phyloP scores from a whole-genome alignment of 92 coral and sea anemone genomes.

The Zoanthus sansibaricus region DNA sequence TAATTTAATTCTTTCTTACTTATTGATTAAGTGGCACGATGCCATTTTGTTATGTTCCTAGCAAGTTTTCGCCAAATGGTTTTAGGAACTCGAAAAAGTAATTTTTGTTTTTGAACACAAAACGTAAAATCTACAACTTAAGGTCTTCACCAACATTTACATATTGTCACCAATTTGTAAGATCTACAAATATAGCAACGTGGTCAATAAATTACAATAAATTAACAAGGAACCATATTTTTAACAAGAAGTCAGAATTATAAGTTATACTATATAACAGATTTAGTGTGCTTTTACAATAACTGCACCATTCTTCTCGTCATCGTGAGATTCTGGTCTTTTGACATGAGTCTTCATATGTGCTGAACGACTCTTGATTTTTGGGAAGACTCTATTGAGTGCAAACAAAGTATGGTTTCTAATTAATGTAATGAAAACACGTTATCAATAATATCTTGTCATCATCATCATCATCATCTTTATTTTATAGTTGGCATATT shows the following conservation, averaged over 20 bases:
- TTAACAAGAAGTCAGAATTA: not conserved
- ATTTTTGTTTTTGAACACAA: not conserved
- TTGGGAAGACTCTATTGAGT: slow-evolving; percentile 86
- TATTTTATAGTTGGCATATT: too few species aligned
- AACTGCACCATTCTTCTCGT: slow-evolving; percentile 41
- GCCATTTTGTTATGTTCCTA: too few species aligned
- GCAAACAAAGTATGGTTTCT: not conserved
- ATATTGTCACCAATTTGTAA: slow-evolving; percentile 20
- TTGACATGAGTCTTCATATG: slow-evolving; percentile 99
- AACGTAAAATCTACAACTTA: slow-evolving; percentile 22
- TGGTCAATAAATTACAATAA: slow-evolving; percentile 46
- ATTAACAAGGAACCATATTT: slow-evolving; percentile 35
- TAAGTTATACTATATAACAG: not conserved
- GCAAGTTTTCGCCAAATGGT: not conserved
- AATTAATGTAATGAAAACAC: too few species aligned
- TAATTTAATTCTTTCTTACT: too few species aligned
- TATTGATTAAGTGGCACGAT: too few species aligned
- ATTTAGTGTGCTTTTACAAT: slow-evolving; percentile 28
- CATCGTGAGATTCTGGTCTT: slow-evolving; percentile 86
- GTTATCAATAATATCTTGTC: not conserved
- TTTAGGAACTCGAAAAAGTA: not conserved
- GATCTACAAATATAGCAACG: slow-evolving; percentile 37
- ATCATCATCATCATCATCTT: not conserved
- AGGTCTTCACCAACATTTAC: slow-evolving; percentile 18
- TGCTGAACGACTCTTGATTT: slow-evolving; percentile 97